phyloP scores from a whole-genome alignment of 1,140 invertebrate genomes.

The Tachypleus tridentatus region DNA sequence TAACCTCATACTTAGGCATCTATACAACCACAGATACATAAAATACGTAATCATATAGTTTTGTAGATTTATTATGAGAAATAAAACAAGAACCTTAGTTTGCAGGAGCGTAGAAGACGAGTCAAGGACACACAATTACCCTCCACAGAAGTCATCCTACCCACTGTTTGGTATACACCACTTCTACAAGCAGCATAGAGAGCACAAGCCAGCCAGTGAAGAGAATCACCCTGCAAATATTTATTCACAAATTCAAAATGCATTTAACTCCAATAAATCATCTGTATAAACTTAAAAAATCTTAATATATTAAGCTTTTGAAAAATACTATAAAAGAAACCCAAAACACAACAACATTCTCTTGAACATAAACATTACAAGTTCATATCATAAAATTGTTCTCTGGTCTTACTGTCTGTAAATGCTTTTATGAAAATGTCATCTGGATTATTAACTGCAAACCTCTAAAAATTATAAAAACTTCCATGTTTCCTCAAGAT shows the following conservation, averaged over 20 bases:
- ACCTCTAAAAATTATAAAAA: too few relatives aligned
- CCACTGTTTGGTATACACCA: conserved; percentile 65
- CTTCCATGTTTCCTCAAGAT: too few relatives aligned
- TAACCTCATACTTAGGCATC: neutral
- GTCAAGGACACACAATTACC: conserved; percentile 89
- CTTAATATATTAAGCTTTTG: too few relatives aligned
- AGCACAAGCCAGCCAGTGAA: conserved; percentile 91
- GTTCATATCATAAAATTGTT: too few relatives aligned
- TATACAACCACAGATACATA: neutral
- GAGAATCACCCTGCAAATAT: conserved; percentile 59
- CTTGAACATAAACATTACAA: too few relatives aligned
- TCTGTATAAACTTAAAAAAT: too few relatives aligned
- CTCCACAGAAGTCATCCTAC: conserved; percentile 54
- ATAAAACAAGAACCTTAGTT: conserved; percentile 42
- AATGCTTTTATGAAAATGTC: too few relatives aligned
- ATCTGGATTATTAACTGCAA: too few relatives aligned
- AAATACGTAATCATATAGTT: neutral
- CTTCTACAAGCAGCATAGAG: conserved; percentile 80
- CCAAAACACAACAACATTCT: too few relatives aligned
- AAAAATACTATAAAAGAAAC: too few relatives aligned
- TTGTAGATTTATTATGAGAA: conserved; percentile 4
- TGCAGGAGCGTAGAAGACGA: conserved; percentile 69
- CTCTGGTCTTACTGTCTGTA: too few relatives aligned
- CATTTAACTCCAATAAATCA: neutral
- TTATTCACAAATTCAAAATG: neutral